These are phyloP conservation scores for Microcebus tavaratra DNA, from an alignment of 2,113 vertebrate genomes.

Conservation along the genomic window DNA sequence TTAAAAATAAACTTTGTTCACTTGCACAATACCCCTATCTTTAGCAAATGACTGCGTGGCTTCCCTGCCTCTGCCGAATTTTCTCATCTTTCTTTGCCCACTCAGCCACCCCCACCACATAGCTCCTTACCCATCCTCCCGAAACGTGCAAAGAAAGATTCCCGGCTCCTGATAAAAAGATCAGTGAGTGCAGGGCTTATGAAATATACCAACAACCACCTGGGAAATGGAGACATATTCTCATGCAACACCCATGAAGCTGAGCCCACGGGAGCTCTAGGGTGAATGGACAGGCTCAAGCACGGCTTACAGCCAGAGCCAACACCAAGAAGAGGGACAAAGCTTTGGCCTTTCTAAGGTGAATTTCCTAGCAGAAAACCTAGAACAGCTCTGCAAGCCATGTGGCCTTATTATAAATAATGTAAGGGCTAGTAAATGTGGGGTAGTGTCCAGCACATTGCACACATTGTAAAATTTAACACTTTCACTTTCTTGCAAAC, in stretches of 20 bases:
- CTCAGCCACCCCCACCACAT: not conserved
- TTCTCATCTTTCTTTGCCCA: slow-evolving; percentile 29
- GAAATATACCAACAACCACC: not conserved
- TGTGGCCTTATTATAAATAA: not conserved
- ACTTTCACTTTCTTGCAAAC: not conserved
- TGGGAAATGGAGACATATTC: not conserved
- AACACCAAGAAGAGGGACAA: not conserved
- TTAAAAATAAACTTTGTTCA: slow-evolving; percentile 59
- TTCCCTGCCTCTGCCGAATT: slow-evolving; percentile 7
- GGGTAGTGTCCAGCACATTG: not conserved
- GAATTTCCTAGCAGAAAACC: not conserved
- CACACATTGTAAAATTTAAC: not conserved
- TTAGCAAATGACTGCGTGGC: slow-evolving; percentile 44
- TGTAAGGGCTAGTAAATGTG: not conserved
- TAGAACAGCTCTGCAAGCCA: not conserved
- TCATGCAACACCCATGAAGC: not conserved
- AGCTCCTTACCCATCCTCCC: not conserved
- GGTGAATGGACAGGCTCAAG: not conserved
- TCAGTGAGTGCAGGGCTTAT: not conserved
- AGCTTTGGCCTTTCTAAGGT: not conserved
- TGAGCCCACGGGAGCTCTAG: not conserved
- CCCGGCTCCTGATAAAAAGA: not conserved
- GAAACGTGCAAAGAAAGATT: not conserved
- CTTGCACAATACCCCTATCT: slow-evolving; percentile 54
- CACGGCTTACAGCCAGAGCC: not conserved